phyloP scores from a whole-genome alignment of 2,113 vertebrate genomes.

The Paedocypris sp. region DNA sequence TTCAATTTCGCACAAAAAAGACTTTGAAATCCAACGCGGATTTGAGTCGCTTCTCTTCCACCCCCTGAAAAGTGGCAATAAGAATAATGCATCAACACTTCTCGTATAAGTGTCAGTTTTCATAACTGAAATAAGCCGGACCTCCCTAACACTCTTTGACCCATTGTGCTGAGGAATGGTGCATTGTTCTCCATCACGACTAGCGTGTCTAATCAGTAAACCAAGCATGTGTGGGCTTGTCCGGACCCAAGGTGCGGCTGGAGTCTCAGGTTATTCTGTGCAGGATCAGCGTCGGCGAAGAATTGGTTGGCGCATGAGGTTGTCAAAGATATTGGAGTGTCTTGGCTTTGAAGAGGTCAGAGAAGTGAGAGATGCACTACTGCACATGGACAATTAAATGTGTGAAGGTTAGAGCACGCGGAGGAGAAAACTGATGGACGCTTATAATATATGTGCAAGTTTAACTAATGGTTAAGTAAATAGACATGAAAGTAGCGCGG shows the following conservation, averaged over 20 bases:
- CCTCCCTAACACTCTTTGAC: constrained; percentile 18
- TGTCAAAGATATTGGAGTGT: neutral
- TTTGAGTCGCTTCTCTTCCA: neutral
- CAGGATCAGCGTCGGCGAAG: constrained; percentile 27
- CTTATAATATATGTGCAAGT: no score
- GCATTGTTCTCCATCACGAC: constrained; percentile 55
- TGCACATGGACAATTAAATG: no score
- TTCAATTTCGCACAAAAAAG: no score
- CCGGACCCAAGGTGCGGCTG: constrained; percentile 29
- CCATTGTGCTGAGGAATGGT: constrained; percentile 29
- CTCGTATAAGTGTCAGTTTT: neutral
- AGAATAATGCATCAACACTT: constrained; percentile 6
- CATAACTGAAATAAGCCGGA: constrained; percentile 14
- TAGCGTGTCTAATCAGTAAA: constrained; percentile 56
- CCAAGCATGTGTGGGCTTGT: constrained; percentile 53
- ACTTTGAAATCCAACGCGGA: no score
- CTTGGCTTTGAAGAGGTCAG: neutral
- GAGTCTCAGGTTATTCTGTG: constrained; percentile 34
- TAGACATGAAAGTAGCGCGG: no score
- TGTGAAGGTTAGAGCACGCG: no score
- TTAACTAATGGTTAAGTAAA: no score
- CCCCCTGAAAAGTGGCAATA: neutral
- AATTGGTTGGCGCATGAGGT: neutral
- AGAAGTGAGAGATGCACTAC: neutral
- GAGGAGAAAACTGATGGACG: no score